phyloP scores from a whole-genome alignment of 2,113 vertebrate species.

The Gymnogyps californianus region DNA sequence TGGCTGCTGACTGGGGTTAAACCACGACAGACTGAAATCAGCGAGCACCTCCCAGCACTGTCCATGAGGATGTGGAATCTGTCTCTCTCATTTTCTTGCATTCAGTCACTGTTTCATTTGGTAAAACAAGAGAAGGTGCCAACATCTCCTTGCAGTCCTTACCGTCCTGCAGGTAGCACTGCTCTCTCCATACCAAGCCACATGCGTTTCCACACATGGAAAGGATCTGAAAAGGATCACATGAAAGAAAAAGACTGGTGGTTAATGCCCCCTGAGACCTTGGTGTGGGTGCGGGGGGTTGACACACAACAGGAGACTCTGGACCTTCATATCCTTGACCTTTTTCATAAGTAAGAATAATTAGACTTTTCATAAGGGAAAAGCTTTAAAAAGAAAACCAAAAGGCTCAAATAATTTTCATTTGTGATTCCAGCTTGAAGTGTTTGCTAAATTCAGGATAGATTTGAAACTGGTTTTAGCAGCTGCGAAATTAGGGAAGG shows the following conservation, averaged over 20 bases:
- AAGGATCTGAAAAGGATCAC: neutral
- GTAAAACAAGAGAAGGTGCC: neutral
- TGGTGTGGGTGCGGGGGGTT: accelerated
- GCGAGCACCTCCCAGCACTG: neutral
- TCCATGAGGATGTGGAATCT: accelerated
- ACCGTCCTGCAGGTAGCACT: neutral
- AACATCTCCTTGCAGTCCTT: neutral
- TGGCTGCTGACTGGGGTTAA: no score
- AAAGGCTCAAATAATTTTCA: neutral
- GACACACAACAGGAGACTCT: neutral
- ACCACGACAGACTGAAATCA: no score
- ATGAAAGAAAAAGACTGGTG: neutral
- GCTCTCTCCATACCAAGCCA: neutral
- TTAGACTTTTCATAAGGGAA: neutral
- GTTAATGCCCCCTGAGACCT: neutral
- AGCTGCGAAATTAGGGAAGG: neutral
- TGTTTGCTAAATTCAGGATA: neutral
- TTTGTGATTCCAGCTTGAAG: neutral
- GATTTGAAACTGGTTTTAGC: neutral
- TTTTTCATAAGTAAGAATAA: neutral
- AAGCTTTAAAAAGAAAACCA: neutral
- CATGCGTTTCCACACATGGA: neutral
- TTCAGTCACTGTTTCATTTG: neutral
- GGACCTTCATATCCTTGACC: neutral
- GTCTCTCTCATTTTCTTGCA: neutral